A percentile compares a stretch with the other conserved stretches of the same genome.
phyloP scores from a whole-genome alignment of 1,140 invertebrate species.

The Physella acuta region DNA sequence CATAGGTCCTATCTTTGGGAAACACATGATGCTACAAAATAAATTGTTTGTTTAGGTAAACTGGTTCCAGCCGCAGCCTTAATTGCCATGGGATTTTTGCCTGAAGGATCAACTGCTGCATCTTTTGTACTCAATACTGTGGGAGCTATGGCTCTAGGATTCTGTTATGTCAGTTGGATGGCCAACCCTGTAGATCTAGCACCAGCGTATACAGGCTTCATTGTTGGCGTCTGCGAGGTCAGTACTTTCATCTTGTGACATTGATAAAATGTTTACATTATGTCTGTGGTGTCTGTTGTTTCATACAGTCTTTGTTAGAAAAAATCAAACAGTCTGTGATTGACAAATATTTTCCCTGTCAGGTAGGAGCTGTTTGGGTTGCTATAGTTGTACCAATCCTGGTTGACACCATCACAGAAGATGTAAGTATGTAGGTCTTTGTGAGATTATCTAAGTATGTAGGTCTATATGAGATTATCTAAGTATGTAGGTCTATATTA shows the following conservation, averaged over 20 bases:
- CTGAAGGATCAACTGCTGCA: conserved; percentile 3
- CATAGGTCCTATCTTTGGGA: too few relatives aligned
- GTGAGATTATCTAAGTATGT: background rate
- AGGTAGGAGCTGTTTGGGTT: conserved; percentile 25
- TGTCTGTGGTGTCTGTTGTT: too few relatives aligned
- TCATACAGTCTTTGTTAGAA: too few relatives aligned
- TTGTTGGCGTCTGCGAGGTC: conserved; percentile 21
- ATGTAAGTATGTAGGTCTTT: conserved; percentile 26
- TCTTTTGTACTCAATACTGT: conserved; percentile 20
- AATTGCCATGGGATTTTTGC: conserved; percentile 16
- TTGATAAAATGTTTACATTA: too few relatives aligned
- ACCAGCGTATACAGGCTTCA: conserved; percentile 27
- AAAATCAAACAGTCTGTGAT: too few relatives aligned
- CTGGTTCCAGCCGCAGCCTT: conserved; percentile 19
- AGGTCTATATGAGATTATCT: background rate
- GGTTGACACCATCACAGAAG: conserved; percentile 20
- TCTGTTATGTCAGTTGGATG: conserved; percentile 22
- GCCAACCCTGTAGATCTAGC: conserved; percentile 25
- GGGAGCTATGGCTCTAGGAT: conserved; percentile 9
- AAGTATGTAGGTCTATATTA: background rate
- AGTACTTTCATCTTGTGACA: background rate
- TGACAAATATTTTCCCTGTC: too few relatives aligned
- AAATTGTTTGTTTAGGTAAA: conserved; percentile 27
- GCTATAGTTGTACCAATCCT: conserved; percentile 25
- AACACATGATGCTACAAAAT: too few relatives aligned